Conservation (phyloP, 2,797 vertebrate genomes). For the Falco concolor region DNA sequence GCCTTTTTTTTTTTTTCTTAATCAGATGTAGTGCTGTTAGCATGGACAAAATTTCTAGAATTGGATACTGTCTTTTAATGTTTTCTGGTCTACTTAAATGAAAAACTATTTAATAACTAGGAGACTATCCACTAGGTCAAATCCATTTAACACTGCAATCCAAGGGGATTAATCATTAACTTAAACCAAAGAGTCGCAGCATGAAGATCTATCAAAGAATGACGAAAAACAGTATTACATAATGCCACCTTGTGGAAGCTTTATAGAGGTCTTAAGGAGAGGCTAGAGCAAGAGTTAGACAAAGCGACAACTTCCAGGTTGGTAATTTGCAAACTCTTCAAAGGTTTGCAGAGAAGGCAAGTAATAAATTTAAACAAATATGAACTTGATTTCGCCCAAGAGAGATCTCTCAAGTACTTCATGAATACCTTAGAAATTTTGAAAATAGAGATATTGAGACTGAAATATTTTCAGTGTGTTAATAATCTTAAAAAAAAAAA, state of each 20-base stretch:
- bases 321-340: background rate
- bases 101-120: background rate
- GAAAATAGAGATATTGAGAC: background rate
- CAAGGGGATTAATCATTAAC: background rate
- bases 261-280: background rate
- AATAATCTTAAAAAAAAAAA: background rate
- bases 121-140: background rate
- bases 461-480: background rate
- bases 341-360: background rate
- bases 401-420: background rate
- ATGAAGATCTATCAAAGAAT: background rate
- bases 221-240: background rate
- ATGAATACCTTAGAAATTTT: background rate
- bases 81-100: background rate
- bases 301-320: background rate
- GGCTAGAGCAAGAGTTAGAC: background rate
- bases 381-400: background rate
- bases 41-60: background rate
- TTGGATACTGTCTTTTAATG: background rate
- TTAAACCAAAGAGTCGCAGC: background rate
- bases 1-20: background rate
- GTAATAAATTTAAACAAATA: background rate
- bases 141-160: background rate
- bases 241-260: slow-evolving; percentile 29
- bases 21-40: background rate